phyloP scores from a whole-genome alignment of 1,140 invertebrate genomes.

The Trachymyrmex cornetzi region DNA sequence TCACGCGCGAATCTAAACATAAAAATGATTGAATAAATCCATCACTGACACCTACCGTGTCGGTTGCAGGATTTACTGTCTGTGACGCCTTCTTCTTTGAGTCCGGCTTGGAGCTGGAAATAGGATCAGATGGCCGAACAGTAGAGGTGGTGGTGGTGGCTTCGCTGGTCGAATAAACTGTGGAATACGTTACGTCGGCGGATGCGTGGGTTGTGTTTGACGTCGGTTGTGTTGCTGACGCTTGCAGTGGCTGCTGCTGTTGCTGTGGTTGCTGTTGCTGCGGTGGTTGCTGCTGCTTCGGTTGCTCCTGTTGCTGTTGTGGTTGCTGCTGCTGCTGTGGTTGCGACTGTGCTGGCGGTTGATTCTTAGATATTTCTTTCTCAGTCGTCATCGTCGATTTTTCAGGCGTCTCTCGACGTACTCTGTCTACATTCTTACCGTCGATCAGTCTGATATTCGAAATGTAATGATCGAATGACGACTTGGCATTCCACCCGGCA shows the following conservation, averaged over 20 bases:
- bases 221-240: not conserved
- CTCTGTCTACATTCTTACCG: slow-evolving; percentile 22
- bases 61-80: slow-evolving; percentile 57
- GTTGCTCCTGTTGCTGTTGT: not conserved
- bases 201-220: slow-evolving; percentile 5
- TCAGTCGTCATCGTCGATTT: slow-evolving; percentile 19
- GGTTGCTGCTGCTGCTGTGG: slow-evolving; percentile 13
- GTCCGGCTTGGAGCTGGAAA: not conserved
- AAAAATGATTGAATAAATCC: not conserved
- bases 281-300: slow-evolving; percentile 23
- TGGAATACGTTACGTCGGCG: slow-evolving; percentile 63
- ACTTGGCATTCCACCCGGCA: slow-evolving; percentile 22
- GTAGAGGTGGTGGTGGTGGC: slow-evolving; percentile 18
- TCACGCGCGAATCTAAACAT: not conserved
- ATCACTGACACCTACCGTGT: slow-evolving; percentile 40
- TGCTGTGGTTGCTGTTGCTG: slow-evolving; percentile 4
- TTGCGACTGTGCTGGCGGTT: not conserved
- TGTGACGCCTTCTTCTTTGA: slow-evolving; percentile 49
- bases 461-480: slow-evolving; percentile 9
- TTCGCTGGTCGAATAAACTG: slow-evolving; percentile 58
- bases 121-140: not conserved
- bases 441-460: slow-evolving; percentile 33
- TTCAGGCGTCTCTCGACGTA: slow-evolving; percentile 54
- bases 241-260: slow-evolving; percentile 1
- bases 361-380: not conserved